phyloP scores from a whole-genome alignment of 2,888 invertebrate genomes.

The Tachystola acroxantha region DNA sequence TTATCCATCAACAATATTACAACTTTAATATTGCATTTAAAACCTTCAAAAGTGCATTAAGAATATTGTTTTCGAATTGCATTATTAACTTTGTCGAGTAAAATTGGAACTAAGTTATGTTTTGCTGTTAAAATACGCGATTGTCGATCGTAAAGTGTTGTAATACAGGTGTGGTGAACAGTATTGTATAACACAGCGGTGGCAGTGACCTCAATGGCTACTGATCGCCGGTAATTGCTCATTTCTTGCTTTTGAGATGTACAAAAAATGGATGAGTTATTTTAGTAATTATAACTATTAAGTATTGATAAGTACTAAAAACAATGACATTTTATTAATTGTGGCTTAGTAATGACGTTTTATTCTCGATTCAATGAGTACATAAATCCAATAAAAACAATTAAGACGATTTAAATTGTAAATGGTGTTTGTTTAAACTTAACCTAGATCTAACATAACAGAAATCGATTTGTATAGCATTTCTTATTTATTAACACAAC shows the following conservation, averaged over 20 bases:
- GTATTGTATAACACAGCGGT: slow-evolving; percentile 8
- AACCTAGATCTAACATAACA: no score
- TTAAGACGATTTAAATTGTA: no score
- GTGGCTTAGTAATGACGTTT: no score
- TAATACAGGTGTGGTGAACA: neutral
- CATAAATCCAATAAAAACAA: no score
- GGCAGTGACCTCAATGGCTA: slow-evolving; percentile 30
- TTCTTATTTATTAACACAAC: no score
- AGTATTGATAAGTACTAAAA: neutral
- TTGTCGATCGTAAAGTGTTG: no score
- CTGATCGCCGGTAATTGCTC: slow-evolving; percentile 11
- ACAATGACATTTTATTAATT: no score
- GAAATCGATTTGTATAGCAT: no score
- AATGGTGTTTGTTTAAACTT: no score
- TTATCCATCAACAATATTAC: neutral
- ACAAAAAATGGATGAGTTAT: neutral
- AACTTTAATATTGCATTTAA: neutral
- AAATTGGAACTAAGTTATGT: slow-evolving; percentile 7
- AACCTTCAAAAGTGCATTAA: neutral
- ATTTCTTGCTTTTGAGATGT: neutral
- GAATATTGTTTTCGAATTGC: neutral
- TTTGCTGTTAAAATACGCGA: no score
- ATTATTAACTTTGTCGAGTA: neutral
- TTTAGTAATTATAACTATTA: neutral
- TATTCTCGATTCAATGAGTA: no score